Percentiles rank a stretch among this genome's conserved stretches.
Conservation (phyloP, 1,140 invertebrate species). For the Caenorhabditis tropicalis region DNA sequence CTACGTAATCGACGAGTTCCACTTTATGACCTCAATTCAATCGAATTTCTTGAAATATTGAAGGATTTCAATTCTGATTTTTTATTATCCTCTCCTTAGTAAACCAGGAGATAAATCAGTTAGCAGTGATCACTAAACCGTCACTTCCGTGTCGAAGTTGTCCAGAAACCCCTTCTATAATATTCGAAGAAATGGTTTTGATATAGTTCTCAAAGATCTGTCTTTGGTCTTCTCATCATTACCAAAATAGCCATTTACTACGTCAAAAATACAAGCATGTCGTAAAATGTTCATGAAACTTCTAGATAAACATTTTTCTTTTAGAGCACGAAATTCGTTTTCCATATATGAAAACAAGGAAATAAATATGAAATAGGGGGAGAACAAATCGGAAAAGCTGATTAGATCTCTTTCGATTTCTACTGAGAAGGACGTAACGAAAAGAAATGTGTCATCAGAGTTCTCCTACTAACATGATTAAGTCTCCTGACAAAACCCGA, state of each 20-base stretch:
- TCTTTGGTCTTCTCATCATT: background rate
- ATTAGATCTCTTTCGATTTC: constrained; percentile 2
- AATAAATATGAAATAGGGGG: background rate
- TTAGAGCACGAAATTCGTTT: background rate
- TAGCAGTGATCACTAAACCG: background rate
- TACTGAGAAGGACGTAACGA: background rate
- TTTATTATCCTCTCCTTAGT: background rate
- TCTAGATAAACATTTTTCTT: background rate
- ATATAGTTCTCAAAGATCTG: background rate
- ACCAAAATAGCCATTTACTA: background rate
- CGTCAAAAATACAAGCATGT: background rate
- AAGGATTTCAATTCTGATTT: too few relatives aligned
- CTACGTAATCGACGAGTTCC: too few relatives aligned
- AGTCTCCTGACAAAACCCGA: background rate
- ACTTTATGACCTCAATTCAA: too few relatives aligned
- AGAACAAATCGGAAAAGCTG: background rate
- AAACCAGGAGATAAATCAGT: background rate
- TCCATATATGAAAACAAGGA: background rate
- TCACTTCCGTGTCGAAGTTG: background rate
- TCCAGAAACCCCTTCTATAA: background rate
- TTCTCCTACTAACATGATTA: background rate
- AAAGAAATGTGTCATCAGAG: constrained; percentile 5
- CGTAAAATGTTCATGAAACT: background rate
- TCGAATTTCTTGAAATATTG: too few relatives aligned
- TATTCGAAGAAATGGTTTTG: background rate